Percentiles rank a stretch among this genome's conserved stretches.
phyloP scores from a whole-genome alignment of 2,888 invertebrate genomes.

The Cerastis leucographa region DNA sequence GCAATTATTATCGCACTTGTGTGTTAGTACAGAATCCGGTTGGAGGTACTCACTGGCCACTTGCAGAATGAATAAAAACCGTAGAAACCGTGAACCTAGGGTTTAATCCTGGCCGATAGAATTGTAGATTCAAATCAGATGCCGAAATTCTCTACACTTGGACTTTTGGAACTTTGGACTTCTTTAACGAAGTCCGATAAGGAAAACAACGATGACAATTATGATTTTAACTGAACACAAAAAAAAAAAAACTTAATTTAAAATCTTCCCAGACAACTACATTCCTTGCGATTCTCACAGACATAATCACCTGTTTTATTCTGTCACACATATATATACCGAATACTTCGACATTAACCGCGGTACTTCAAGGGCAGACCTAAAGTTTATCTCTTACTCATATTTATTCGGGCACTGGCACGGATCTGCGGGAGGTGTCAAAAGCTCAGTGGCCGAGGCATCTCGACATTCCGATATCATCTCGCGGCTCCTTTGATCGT shows the following conservation, averaged over 20 bases:
- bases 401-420: slow-evolving; percentile 53
- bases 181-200: background rate
- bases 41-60: slow-evolving; percentile 48
- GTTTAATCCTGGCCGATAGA: slow-evolving; percentile 6
- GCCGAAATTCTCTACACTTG: background rate
- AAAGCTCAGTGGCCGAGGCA: slow-evolving; percentile 64
- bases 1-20: slow-evolving; percentile 65
- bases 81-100: slow-evolving; percentile 22
- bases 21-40: slow-evolving; percentile 64
- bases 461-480: slow-evolving; percentile 70
- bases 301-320: slow-evolving; percentile 10
- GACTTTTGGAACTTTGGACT: slow-evolving; percentile 14
- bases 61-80: slow-evolving; percentile 47
- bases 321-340: slow-evolving; percentile 9
- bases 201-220: slow-evolving; percentile 8
- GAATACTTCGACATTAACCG: slow-evolving; percentile 6
- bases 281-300: background rate
- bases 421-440: slow-evolving; percentile 60
- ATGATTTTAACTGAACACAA: background rate
- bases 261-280: background rate
- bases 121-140: slow-evolving; percentile 18
- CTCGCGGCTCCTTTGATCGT: slow-evolving; percentile 72
- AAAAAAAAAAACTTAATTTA: background rate
- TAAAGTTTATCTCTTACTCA: slow-evolving; percentile 53
- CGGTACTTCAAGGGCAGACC: slow-evolving; percentile 54